Conservation (phyloP, 2,797 vertebrate genomes). For the Euthynnus affinis region DNA sequence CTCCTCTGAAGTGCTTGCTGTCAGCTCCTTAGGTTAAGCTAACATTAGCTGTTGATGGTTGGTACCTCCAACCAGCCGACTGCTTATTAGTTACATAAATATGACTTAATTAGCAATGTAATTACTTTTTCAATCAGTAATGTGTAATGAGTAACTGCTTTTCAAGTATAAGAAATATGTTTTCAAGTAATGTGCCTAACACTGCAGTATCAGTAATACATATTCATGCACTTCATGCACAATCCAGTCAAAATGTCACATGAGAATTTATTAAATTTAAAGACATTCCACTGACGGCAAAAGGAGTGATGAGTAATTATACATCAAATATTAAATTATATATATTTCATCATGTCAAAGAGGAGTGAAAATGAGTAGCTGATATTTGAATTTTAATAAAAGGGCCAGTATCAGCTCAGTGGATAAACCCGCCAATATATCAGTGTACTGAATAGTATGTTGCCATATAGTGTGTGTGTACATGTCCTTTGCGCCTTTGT, state of each 20-base stretch:
- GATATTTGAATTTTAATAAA: constrained; percentile 19
- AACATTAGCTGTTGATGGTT: background rate
- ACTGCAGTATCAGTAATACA: constrained; percentile 3
- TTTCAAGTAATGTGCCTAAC: background rate
- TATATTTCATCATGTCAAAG: constrained; percentile 27
- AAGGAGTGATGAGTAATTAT: constrained; percentile 29
- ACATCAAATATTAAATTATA: constrained; percentile 36
- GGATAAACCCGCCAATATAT: constrained; percentile 4
- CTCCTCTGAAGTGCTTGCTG: too few species aligned
- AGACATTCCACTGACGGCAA: constrained; percentile 1
- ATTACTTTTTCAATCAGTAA: background rate
- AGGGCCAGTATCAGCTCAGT: constrained; percentile 12
- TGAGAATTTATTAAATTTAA: constrained; percentile 24
- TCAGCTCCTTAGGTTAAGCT: background rate
- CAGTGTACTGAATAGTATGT: constrained; percentile 17
- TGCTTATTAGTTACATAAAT: too few species aligned
- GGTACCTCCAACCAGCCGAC: background rate
- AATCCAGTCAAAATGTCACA: constrained; percentile 38
- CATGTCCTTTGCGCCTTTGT: constrained; percentile 73
- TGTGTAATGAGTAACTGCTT: background rate
- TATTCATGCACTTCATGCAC: background rate
- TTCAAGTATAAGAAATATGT: background rate
- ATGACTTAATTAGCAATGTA: too few species aligned
- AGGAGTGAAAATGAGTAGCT: constrained; percentile 18
- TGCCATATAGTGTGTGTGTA: constrained; percentile 45